Percentiles rank a stretch among this genome's conserved stretches.
Conservation (phyloP, 2,113 vertebrate species). For the Epinephelus fuscoguttatus region DNA sequence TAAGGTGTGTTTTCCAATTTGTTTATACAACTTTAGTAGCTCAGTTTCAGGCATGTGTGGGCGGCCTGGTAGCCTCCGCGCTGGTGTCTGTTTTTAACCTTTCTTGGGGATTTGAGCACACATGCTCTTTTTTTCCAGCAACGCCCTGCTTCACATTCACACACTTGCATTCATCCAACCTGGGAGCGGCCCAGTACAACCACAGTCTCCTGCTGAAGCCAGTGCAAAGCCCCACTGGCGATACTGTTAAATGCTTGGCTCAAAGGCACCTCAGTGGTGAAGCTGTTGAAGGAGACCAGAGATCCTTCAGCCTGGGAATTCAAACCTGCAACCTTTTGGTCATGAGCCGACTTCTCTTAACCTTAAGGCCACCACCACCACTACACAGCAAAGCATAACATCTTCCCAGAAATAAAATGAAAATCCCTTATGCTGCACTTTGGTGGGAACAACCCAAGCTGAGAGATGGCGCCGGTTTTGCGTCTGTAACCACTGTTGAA, state of each 20-base stretch:
- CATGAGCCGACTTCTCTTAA: constrained; percentile 51
- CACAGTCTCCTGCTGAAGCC: constrained; percentile 30
- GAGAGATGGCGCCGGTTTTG: constrained; percentile 77
- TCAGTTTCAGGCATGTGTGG: constrained; percentile 29
- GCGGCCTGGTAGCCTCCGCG: constrained; percentile 22
- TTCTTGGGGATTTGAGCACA: constrained; percentile 38
- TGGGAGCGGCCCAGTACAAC: constrained; percentile 46
- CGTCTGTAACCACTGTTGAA: constrained; percentile 82
- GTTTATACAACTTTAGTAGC: constrained; percentile 48
- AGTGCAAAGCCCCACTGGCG: constrained; percentile 33
- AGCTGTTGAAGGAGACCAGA: not conserved
- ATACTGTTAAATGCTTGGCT: constrained; percentile 39
- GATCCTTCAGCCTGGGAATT: constrained; percentile 22
- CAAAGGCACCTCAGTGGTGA: constrained; percentile 39
- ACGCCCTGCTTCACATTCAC: constrained; percentile 52
- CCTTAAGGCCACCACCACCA: constrained; percentile 52
- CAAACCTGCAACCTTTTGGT: constrained; percentile 52
- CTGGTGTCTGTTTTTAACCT: constrained; percentile 50
- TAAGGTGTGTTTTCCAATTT: constrained; percentile 54
- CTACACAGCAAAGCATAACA: constrained; percentile 68
- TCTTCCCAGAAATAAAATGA: constrained; percentile 77
- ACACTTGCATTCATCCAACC: constrained; percentile 40
- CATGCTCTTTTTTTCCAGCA: constrained; percentile 45
- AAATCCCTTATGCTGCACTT: constrained; percentile 80
- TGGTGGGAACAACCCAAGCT: constrained; percentile 81